Conservation (phyloP, 2,113 vertebrate genomes). For the Mesembrinibis cayennensis region DNA sequence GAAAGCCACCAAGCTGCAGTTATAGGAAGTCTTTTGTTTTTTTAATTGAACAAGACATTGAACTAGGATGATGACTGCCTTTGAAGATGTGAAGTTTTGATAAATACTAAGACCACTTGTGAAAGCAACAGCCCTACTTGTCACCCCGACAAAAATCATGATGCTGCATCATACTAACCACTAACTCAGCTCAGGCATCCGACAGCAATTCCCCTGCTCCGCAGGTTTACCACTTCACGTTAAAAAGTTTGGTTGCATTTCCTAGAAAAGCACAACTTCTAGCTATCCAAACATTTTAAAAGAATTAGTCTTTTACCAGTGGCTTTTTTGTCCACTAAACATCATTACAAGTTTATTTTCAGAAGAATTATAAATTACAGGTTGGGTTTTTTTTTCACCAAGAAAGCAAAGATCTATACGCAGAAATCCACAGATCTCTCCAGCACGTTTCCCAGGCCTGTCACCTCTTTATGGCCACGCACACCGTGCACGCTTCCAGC, state of each 20-base stretch:
- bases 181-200: background rate
- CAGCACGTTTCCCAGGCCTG: background rate
- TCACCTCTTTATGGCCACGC: background rate
- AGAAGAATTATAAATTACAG: background rate
- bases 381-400: background rate
- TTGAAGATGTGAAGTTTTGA: background rate
- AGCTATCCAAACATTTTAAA: background rate
- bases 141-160: background rate
- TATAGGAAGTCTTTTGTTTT: background rate
- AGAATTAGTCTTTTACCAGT: background rate
- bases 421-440: background rate
- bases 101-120: background rate
- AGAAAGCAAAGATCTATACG: background rate
- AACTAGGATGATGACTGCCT: background rate
- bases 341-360: background rate
- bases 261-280: background rate
- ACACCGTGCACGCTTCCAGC: background rate
- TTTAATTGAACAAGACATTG: background rate
- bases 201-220: background rate
- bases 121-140: background rate
- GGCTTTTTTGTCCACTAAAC: background rate
- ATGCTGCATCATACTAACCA: background rate
- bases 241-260: background rate
- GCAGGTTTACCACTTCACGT: background rate
- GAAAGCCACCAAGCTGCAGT: background rate